Percentiles rank a stretch among this genome's conserved stretches.
These are phyloP conservation scores for Macrophya annulata DNA, from an alignment of 2,888 invertebrate species.

Conservation along the genomic window DNA sequence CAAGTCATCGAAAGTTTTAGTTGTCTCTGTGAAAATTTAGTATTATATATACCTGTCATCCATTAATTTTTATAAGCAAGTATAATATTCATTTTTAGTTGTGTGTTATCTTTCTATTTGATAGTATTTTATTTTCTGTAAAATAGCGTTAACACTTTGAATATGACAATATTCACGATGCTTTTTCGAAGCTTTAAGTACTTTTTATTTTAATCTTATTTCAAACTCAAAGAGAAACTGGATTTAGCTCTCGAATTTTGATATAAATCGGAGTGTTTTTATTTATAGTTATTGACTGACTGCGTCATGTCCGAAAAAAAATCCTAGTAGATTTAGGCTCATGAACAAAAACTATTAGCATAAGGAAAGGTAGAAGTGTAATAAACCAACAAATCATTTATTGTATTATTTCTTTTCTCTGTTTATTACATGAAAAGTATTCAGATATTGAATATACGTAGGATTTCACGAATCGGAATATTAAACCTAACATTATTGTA, in stretches of 20 bases:
- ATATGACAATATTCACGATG: conserved; percentile 22
- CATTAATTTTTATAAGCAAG: background rate
- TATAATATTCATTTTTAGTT: background rate
- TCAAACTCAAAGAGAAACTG: no score
- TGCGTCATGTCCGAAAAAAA: background rate
- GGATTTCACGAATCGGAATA: background rate
- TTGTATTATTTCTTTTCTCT: conserved; percentile 44
- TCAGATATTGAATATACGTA: background rate
- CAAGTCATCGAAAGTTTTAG: background rate
- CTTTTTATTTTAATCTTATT: background rate
- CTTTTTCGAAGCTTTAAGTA: background rate
- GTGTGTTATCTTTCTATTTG: background rate
- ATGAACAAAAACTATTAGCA: background rate
- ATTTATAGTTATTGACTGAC: background rate
- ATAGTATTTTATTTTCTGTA: conserved; percentile 3
- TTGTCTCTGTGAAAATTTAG: background rate
- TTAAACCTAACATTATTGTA: background rate
- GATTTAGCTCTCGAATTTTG: no score
- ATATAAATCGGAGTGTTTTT: background rate
- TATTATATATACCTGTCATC: background rate
- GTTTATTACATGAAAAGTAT: background rate
- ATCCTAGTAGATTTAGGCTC: background rate
- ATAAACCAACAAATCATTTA: background rate
- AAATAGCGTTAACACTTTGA: background rate
- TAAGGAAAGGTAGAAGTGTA: background rate